Base-by-base conservation (phyloP, 2,888 invertebrate genomes). In the Tuta absoluta region DNA sequence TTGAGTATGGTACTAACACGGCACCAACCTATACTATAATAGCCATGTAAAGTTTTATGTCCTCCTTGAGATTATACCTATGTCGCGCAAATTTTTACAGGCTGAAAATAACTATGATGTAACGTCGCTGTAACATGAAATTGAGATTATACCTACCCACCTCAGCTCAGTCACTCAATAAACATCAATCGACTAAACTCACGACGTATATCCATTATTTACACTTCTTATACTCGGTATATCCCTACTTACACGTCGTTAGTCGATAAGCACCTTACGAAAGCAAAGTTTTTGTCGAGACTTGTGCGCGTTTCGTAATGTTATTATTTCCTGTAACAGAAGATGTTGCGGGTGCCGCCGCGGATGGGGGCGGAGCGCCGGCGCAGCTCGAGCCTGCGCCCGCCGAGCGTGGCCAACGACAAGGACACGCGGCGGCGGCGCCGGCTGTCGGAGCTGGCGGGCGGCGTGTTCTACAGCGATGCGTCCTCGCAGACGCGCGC, bases 401-500 rank as follows among this genome's bases (percentile, higher is more conserved):
- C 91, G 14, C 87, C 90, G 28, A 80, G 86, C 71, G 67, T 87
- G 53, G 72, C 82, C 12, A 85, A 91, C 72, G 87, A 89, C 75
- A 92, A 89, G 74, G 92, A 92, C 75, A 86, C 86, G 64, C 79
- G 89, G 23, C 84, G 92, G 5, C 80, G 91, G 33, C 85, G 92
- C 1, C 80, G 91, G 10, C 84, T 92, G 19, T 92, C 92, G 8
- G 90, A 91, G 69, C 73, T 91, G 71, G 91, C 92, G 0, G 92
- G 92, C 33, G 92, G 92, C 7, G 87, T 91, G 48, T 92, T 91
- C 81, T 92, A 92, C 81, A 90, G 89, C 75, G 90, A 90, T 68
- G 73, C 76, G 7, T 33, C 8, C 74, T 78, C 7, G 74, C 80
- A n/a, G 10, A 73, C 82, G 3, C 33, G 33, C 33, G 4, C 10